Evolutionary conservation across 2,797 vertebrate genomes (phyloP).

Genomic region (Gastrophryne carolinensis): DNA sequence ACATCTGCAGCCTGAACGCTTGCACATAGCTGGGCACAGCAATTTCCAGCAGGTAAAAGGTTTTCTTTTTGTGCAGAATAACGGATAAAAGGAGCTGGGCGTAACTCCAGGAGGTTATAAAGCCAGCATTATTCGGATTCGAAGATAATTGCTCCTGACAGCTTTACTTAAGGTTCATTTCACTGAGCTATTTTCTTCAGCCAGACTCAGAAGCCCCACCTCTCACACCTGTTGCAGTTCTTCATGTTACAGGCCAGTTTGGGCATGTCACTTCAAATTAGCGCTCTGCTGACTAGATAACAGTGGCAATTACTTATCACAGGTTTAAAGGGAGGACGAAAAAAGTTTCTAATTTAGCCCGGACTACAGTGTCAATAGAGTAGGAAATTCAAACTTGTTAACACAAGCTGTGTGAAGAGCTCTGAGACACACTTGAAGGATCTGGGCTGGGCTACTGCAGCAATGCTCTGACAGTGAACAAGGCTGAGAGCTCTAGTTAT

Average conservation of each 20-base stretch:
- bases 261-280: conserved; percentile 79
- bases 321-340: conserved; percentile 64
- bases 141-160: conserved; percentile 98
- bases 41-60: conserved; percentile 32
- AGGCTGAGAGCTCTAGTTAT: neutral
- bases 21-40: neutral
- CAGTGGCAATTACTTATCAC: conserved; percentile 82
- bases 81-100: conserved; percentile 59
- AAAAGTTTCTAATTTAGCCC: conserved; percentile 78
- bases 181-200: conserved; percentile 79
- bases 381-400: conserved; percentile 72
- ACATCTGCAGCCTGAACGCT: neutral
- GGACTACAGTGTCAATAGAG: conserved; percentile 73
- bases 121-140: conserved; percentile 72
- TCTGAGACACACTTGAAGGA: conserved; percentile 56
- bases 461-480: conserved; percentile 46
- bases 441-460: conserved; percentile 57
- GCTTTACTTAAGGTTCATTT: conserved; percentile 90
- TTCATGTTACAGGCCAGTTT: conserved; percentile 76
- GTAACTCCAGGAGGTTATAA: conserved; percentile 71
- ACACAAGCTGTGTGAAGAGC: conserved; percentile 63
- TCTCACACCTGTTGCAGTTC: conserved; percentile 84
- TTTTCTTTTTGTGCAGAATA: conserved; percentile 13
- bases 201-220: conserved; percentile 73
- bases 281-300: conserved; percentile 65